Evolutionary conservation across 2,888 invertebrate species (phyloP), one percentile per base, ranked within the genome.

Genomic region (Litoditis marina): DNA sequence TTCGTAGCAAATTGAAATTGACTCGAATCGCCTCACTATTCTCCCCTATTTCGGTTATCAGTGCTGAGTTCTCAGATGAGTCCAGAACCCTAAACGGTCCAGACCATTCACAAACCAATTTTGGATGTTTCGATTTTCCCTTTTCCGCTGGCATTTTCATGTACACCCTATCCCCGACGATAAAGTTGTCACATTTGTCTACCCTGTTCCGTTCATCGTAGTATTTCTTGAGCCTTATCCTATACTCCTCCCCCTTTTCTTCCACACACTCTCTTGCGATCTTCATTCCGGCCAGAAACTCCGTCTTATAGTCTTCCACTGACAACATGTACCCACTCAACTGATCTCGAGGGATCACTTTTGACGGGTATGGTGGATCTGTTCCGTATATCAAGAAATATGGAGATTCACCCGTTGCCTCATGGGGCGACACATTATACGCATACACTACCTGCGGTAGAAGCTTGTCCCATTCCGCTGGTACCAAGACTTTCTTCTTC

Each of bases 371-470:
- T 4, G 27, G 8, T 4, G 66, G 32, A 32, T 69, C 69, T 36
- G 60, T 56, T 2, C 64, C 66, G 44, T 63, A 53, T 50, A 64
- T 31, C 19, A 69, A 30, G 47, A 59, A 66, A 31, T 46, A 27
- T 2, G 69, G 69, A 13, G 57, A 36, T 32, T 67, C 66, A 1
- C 65, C 67, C 19, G 67, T 69, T 2, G 62, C 11, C 6, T 32
- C 27, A 32, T 73, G 71, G 7, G 34, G 42, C 8, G 52, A 19
- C 16, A 27, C 28, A 39, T 73, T 73, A 39, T 73, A 73, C 7
- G 73, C 67, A 25, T 58, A 73, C 19, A 67, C 49, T 1, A 53
- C 63, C 22, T 36, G 61, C n/a, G 64, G 65, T n/a, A 73, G 27
- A 22, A 42, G 32, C 31, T 62, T 44, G 39, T 69, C 69, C 73